A percentile compares a stretch with the other conserved stretches of the same genome.
Conservation (phyloP, 92 coral and sea anemone genomes). For the Actinostola sp. region DNA sequence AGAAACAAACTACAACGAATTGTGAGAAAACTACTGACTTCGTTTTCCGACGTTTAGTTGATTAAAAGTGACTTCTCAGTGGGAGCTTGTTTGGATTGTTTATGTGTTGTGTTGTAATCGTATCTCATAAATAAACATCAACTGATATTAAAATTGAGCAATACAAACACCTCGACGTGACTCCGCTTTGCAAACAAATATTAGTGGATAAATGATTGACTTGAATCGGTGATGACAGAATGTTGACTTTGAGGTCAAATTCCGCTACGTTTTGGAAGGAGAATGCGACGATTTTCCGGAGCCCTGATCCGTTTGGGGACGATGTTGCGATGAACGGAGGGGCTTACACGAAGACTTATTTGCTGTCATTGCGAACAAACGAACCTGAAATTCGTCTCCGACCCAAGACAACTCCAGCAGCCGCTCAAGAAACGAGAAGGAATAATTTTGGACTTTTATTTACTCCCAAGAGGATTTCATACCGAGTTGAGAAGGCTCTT, state of each 20-base stretch:
- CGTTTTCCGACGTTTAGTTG: too few species aligned
- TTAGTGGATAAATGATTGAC: neutral
- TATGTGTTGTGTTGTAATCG: too few species aligned
- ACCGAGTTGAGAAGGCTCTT: constrained; percentile 80
- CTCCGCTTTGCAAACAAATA: neutral
- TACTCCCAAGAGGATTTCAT: constrained; percentile 42
- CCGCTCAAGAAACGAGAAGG: neutral
- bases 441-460: constrained; percentile 36
- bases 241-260: constrained; percentile 35
- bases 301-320: neutral
- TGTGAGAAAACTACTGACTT: too few species aligned
- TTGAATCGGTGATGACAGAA: neutral
- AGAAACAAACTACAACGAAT: too few species aligned
- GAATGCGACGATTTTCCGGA: neutral
- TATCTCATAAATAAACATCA: constrained; percentile 16
- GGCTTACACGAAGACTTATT: constrained; percentile 24
- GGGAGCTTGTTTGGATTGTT: too few species aligned
- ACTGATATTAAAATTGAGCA: neutral
- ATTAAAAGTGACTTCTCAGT: too few species aligned
- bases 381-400: constrained; percentile 3
- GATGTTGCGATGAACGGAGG: constrained; percentile 12
- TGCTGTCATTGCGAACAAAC: constrained; percentile 18
- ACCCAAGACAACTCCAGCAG: constrained; percentile 32
- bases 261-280: constrained; percentile 31
- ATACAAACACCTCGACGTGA: neutral